Conservation (phyloP, 2,113 vertebrate species). For the Syngnathus floridae region DNA sequence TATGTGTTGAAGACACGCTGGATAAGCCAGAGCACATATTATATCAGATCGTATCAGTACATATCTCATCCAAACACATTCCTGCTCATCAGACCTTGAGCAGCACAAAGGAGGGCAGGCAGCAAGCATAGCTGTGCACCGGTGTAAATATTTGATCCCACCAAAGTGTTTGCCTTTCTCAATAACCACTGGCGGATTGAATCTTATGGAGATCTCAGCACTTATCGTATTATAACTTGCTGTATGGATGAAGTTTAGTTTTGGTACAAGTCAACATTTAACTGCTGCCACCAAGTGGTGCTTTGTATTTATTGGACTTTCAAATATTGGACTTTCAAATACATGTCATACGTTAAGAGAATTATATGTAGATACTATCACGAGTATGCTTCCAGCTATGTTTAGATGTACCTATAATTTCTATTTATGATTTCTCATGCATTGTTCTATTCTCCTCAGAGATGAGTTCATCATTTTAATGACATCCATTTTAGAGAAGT, state of each 20-base stretch:
- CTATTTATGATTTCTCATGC: neutral
- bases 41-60: neutral
- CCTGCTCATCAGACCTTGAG: conserved; percentile 30
- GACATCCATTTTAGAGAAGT: conserved; percentile 15
- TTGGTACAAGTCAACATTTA: conserved; percentile 23
- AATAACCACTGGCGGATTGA: neutral
- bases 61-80: conserved; percentile 8
- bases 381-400: neutral
- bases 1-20: conserved; percentile 3
- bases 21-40: neutral
- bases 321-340: neutral
- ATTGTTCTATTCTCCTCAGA: neutral
- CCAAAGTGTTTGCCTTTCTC: neutral
- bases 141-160: neutral
- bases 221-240: neutral
- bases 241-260: conserved; percentile 1
- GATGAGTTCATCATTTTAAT: neutral
- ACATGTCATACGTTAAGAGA: too few relatives aligned
- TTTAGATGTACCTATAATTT: neutral
- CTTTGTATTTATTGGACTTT: neutral
- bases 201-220: neutral
- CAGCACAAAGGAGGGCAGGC: neutral
- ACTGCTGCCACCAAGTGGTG: conserved; percentile 52
- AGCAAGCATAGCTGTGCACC: neutral
- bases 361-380: too few relatives aligned